phyloP scores from a whole-genome alignment of 2,797 vertebrate genomes.

The Spheniscus humboldti region DNA sequence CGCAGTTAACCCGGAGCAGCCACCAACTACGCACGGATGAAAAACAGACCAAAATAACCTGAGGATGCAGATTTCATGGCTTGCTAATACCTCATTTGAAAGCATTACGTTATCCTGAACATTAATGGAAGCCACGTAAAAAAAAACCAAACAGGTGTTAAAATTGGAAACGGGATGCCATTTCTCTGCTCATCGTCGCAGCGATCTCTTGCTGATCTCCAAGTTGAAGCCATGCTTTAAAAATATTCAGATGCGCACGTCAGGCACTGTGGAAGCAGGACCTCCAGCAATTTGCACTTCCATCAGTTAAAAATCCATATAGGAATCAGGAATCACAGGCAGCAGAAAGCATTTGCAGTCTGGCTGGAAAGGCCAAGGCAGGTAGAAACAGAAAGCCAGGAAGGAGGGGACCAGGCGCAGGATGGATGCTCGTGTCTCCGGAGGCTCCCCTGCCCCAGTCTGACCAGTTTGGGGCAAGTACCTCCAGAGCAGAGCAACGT shows the following conservation, averaged over 20 bases:
- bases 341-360: neutral
- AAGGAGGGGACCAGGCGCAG: fast-evolving
- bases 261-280: neutral
- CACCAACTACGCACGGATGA: neutral
- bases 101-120: neutral
- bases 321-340: neutral
- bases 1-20: neutral
- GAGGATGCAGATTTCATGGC: neutral
- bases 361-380: neutral
- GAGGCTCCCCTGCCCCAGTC: neutral
- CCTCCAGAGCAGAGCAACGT: neutral
- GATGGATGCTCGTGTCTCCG: fast-evolving
- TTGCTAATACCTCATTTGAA: neutral
- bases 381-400: neutral
- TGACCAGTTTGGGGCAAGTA: neutral
- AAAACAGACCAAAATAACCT: neutral
- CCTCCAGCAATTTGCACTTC: neutral
- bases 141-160: neutral
- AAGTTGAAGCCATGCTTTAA: neutral
- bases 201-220: neutral
- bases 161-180: neutral
- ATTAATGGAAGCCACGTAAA: neutral
- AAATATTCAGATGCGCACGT: fast-evolving
- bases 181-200: neutral
- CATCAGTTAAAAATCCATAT: neutral